A percentile compares a stretch with the other conserved stretches of the same genome.
Evolutionary conservation across 1,140 invertebrate species (phyloP).

Genomic region (Panonychus citri): DNA sequence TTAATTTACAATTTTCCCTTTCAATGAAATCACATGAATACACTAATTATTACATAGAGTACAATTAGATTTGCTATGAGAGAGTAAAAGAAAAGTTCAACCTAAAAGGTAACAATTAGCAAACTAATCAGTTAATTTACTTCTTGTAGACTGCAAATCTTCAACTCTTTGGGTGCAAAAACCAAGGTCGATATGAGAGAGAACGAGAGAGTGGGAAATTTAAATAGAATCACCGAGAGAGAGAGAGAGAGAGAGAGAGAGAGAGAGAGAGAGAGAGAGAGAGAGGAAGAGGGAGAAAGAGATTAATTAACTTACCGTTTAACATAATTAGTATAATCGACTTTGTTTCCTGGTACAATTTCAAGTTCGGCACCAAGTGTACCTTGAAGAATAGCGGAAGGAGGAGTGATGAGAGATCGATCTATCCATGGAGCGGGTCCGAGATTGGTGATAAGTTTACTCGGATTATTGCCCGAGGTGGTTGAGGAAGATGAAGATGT

Average conservation of each 20-base stretch:
- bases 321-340: not conserved
- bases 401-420: slow-evolving; percentile 3
- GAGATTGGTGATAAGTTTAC: too few species aligned
- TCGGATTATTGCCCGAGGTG: not conserved
- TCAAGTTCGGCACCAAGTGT: not conserved
- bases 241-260: not conserved
- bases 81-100: not conserved
- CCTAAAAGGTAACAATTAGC: not conserved
- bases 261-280: not conserved
- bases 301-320: not conserved
- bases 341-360: not conserved
- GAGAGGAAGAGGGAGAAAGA: not conserved
- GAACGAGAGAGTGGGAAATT: not conserved
- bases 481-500: not conserved
- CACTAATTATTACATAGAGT: not conserved
- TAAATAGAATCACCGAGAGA: not conserved
- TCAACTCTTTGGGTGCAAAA: not conserved
- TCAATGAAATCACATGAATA: not conserved
- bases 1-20: not conserved
- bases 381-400: not conserved
- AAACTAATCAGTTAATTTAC: not conserved
- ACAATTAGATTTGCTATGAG: not conserved
- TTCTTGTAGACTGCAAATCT: not conserved
- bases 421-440: slow-evolving; percentile 8
- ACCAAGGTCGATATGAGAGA: not conserved